Evolutionary conservation across 2,888 invertebrate genomes (phyloP), one percentile per base, ranked within the genome.

Genomic region (Chrysomela aeneicollis): DNA sequence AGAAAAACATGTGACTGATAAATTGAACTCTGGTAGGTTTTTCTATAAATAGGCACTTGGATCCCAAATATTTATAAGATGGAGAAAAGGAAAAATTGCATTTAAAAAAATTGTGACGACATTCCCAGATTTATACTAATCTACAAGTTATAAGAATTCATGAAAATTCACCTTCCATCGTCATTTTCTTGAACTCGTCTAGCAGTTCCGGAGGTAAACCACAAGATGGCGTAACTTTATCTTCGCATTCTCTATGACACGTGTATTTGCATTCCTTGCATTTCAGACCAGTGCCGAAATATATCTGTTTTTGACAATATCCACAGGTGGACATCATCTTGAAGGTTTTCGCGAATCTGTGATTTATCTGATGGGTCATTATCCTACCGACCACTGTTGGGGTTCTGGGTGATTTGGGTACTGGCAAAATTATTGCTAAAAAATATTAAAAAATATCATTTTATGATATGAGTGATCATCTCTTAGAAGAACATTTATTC

Each of bases 261-360:
- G 91, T 93, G 80, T 94, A 96, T 86, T 95, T 97, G 88, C 97
- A 97, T 83, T 96, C 95, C 82, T 92, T 95, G 83, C 97, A 97
- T 83, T 93, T 95, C 73, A 94, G 87, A 8, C 92, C 92, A 19
- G 89, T 87, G 32, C 90, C 92, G 80, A 93, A 91, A 71, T 79
- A 79, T 55, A 82, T 82, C 47, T 78, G 81, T 67, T 79, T 81
- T 74, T 93, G 90, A 84, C 97, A 97, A 79, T 91, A 90, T 83
- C 94, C 93, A 84, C 97, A 97, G 1, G 92, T 92, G 59, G 94
- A 91, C 83, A 93, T 91, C 86, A 94, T 88, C 83, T 93, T 94
- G 84, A 94, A 92, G 32, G 90, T 92, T 85, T 93, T 95, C 61
- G 90, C 90, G 84, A 96, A 96, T 64, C 95, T 90, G 85, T 96